Evolutionary conservation across 2,113 vertebrate genomes (phyloP).

Genomic region (Meles meles): DNA sequence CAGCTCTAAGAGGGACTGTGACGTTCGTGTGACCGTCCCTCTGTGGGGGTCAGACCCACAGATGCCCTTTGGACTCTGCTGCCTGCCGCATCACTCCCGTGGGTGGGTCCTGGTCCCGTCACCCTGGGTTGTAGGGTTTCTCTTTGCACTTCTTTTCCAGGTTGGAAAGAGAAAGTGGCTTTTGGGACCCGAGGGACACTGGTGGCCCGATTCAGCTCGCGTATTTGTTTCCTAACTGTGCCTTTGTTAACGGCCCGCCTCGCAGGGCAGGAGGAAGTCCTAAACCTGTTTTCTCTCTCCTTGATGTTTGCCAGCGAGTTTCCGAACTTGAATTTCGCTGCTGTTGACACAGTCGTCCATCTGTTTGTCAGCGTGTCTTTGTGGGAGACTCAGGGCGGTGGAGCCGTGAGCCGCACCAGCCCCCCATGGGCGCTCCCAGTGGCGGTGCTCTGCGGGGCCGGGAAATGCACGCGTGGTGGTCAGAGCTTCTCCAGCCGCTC

Average conservation of each 20-base stretch:
- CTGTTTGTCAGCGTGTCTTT: neutral
- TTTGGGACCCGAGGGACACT: fast-evolving
- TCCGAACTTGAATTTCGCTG: neutral
- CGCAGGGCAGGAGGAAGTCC: neutral
- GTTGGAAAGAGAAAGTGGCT: neutral
- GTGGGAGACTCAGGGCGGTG: neutral
- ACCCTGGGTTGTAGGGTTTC: fast-evolving
- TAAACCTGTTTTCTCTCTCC: neutral
- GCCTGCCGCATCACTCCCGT: neutral
- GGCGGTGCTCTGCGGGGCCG: fast-evolving
- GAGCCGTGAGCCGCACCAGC: fast-evolving
- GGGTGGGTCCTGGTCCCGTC: constrained; percentile 19
- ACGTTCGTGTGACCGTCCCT: neutral
- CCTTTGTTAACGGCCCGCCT: fast-evolving
- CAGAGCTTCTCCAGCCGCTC: neutral
- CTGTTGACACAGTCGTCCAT: neutral
- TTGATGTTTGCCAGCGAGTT: neutral
- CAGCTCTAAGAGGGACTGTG: neutral
- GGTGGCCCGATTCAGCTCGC: neutral
- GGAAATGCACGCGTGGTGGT: fast-evolving
- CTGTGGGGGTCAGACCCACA: neutral
- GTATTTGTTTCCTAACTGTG: fast-evolving
- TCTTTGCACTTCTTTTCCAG: neutral
- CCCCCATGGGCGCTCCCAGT: fast-evolving
- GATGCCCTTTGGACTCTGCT: constrained; percentile 77